Evolutionary conservation across 2,797 vertebrate genomes (phyloP).

Genomic region (Neomorphus geoffroyi): DNA sequence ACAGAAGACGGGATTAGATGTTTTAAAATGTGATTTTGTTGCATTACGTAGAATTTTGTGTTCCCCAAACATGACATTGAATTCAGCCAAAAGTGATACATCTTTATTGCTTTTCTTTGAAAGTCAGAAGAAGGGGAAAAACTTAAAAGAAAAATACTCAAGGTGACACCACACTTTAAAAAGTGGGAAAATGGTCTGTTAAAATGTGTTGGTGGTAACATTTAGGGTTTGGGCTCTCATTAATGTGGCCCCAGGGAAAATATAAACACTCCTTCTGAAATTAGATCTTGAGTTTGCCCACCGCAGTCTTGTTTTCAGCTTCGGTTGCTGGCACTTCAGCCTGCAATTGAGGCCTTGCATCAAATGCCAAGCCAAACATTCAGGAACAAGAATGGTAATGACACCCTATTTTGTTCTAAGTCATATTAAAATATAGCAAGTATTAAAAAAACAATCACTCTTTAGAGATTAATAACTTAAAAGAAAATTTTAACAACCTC

Average conservation of each 20-base stretch:
- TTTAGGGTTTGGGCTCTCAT: slow-evolving; percentile 56
- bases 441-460: slow-evolving; percentile 10
- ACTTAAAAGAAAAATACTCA: slow-evolving; percentile 1
- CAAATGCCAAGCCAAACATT: slow-evolving; percentile 71
- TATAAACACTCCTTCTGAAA: slow-evolving; percentile 69
- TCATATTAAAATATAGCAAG: slow-evolving; percentile 54
- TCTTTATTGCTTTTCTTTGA: not conserved
- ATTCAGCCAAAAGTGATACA: not conserved
- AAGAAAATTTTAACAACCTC: slow-evolving; percentile 22
- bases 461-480: slow-evolving; percentile 21
- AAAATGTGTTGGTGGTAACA: slow-evolving; percentile 63
- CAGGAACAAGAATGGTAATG: slow-evolving; percentile 65
- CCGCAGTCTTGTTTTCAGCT: slow-evolving; percentile 66
- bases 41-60: not conserved
- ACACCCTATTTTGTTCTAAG: slow-evolving; percentile 63
- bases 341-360: slow-evolving; percentile 61
- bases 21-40: not conserved
- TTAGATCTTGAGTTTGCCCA: slow-evolving; percentile 64
- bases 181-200: slow-evolving; percentile 43
- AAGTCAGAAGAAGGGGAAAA: not conserved
- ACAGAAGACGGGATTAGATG: not conserved
- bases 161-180: slow-evolving; percentile 45
- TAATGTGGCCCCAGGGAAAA: slow-evolving; percentile 73
- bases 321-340: slow-evolving; percentile 55
- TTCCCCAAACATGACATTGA: not conserved